Percentiles rank a stretch among this genome's conserved stretches.
phyloP scores from a whole-genome alignment of 92 coral and sea anemone species.

The Parazoanthus atlanticus region DNA sequence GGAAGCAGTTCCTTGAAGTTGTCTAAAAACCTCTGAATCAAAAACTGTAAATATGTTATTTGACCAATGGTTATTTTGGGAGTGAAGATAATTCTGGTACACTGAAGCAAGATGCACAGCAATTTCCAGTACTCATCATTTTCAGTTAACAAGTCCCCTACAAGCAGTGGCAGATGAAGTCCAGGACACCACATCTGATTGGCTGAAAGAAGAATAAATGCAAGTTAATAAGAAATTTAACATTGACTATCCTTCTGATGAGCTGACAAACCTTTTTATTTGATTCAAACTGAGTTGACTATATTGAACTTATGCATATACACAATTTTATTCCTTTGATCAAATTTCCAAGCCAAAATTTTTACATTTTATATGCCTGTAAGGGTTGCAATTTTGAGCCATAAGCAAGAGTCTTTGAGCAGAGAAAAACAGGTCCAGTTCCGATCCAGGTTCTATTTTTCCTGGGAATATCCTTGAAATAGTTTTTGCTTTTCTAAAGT shows the following conservation, averaged over 20 bases:
- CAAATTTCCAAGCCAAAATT: conserved; percentile 8
- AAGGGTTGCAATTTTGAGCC: conserved; percentile 30
- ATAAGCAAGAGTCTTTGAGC: background rate
- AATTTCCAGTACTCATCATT: conserved; percentile 73
- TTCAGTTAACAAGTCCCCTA: conserved; percentile 54
- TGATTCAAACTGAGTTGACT: conserved; percentile 20
- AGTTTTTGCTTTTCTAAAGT: conserved; percentile 9
- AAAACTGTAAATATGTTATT: conserved; percentile 61
- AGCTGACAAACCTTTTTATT: conserved; percentile 24
- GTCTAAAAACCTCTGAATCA: conserved; percentile 63
- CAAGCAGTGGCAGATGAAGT: conserved; percentile 55
- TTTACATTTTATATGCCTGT: conserved; percentile 19
- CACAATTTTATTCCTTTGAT: conserved; percentile 3
- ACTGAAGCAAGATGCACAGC: conserved; percentile 61
- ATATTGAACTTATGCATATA: conserved; percentile 3
- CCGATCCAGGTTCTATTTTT: conserved; percentile 18
- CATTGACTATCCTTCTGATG: conserved; percentile 22
- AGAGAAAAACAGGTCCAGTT: conserved; percentile 19
- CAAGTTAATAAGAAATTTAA: conserved; percentile 1
- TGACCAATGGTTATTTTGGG: conserved; percentile 55
- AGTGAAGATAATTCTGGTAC: conserved; percentile 60
- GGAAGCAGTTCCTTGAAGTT: conserved; percentile 59
- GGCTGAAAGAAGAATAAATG: conserved; percentile 55
- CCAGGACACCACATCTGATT: conserved; percentile 84
- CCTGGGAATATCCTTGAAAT: conserved; percentile 16